Conservation (phyloP, 2,888 invertebrate species). For the Glaucopsyche alexis region DNA sequence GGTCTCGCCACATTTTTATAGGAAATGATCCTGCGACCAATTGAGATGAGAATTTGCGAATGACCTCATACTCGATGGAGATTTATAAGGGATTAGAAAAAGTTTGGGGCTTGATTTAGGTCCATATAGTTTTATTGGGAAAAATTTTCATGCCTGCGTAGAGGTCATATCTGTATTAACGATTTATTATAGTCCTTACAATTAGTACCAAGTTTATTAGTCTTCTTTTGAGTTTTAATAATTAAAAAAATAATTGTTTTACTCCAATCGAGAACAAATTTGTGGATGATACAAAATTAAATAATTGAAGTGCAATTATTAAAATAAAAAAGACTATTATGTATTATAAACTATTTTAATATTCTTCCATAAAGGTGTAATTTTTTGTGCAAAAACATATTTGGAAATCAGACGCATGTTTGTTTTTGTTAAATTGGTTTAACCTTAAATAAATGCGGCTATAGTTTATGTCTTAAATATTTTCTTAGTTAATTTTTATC, state of each 20-base stretch:
- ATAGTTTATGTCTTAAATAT: no score
- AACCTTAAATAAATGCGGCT: background rate
- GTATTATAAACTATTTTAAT: constrained; percentile 19
- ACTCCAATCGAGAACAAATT: background rate
- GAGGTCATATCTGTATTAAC: background rate
- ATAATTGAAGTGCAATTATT: constrained; percentile 1
- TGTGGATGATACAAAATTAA: constrained; percentile 4
- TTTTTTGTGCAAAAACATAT: background rate
- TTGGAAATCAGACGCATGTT: background rate
- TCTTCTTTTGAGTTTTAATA: background rate
- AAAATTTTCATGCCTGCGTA: background rate
- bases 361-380: background rate
- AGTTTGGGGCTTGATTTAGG: constrained; percentile 24
- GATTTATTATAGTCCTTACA: background rate
- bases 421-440: constrained; percentile 1
- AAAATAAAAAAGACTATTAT: background rate
- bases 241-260: background rate
- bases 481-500: no score
- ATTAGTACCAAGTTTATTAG: background rate
- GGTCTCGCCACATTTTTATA: constrained; percentile 69
- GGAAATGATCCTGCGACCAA: constrained; percentile 64
- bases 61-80: constrained; percentile 58
- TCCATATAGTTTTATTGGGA: background rate
- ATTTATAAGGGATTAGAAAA: constrained; percentile 43
- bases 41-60: constrained; percentile 50